A percentile compares a stretch with the other conserved stretches of the same genome.
Evolutionary conservation across 1,140 invertebrate genomes (phyloP).

Genomic region (Anoplolepis gracilipes): DNA sequence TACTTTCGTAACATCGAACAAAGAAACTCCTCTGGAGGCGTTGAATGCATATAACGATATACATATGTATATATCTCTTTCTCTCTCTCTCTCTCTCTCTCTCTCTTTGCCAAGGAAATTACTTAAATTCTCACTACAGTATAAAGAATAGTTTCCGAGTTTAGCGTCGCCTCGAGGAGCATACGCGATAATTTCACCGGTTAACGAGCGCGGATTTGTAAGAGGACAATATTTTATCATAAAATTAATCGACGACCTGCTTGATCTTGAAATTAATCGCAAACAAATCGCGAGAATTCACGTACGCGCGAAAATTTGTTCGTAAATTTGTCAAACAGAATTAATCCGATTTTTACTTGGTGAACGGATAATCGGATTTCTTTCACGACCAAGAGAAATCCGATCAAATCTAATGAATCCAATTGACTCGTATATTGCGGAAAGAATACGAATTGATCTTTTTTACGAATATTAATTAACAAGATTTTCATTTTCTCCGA

Average conservation of each 20-base stretch:
- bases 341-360: slow-evolving; percentile 7
- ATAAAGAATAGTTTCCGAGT: neutral
- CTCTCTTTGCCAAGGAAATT: neutral
- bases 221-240: neutral
- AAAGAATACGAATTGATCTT: neutral
- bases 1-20: slow-evolving; percentile 45
- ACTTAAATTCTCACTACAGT: neutral
- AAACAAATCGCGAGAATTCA: neutral
- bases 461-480: neutral
- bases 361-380: slow-evolving; percentile 23
- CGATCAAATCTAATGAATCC: slow-evolving; percentile 11
- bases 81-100: neutral
- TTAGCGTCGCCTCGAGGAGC: neutral
- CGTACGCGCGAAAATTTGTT: neutral
- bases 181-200: neutral
- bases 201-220: neutral
- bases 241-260: neutral
- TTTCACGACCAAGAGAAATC: neutral
- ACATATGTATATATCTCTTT: neutral
- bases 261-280: slow-evolving; percentile 48
- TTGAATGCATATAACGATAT: neutral
- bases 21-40: neutral
- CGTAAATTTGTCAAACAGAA: neutral
- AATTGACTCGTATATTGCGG: neutral
- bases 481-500: neutral